Evolutionary conservation across 1,140 invertebrate genomes (phyloP).

Genomic region (Globodera rostochiensis): DNA sequence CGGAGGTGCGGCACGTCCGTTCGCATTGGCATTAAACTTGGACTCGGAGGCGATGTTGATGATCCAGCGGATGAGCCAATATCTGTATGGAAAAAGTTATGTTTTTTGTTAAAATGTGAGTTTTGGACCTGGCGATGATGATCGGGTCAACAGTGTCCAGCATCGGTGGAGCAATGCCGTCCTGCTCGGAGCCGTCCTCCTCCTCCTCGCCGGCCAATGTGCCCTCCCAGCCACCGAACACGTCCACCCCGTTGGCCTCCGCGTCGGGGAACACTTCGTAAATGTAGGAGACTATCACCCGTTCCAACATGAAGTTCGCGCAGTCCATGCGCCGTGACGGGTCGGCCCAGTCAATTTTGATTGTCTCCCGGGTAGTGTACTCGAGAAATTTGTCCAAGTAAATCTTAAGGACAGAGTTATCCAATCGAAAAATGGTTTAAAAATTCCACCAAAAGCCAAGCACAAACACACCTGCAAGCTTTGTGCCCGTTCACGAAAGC

Average conservation of each 20-base stretch:
- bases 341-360: conserved; percentile 61
- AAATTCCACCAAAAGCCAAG: no score
- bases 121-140: conserved; percentile 55
- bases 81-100: not conserved
- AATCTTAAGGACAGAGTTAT: conserved; percentile 39
- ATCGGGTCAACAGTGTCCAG: conserved; percentile 62
- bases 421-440: not conserved
- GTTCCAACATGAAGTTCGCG: conserved; percentile 58
- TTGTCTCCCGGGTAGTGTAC: conserved; percentile 55
- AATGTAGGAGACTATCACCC: conserved; percentile 57
- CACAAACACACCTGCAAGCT: conserved; percentile 49
- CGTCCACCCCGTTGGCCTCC: conserved; percentile 57
- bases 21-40: not conserved
- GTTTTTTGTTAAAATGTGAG: not conserved
- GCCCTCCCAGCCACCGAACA: conserved; percentile 62
- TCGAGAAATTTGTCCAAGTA: conserved; percentile 64
- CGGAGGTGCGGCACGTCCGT: conserved; percentile 22
- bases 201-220: conserved; percentile 29
- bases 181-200: conserved; percentile 8
- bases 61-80: conserved; percentile 63
- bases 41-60: conserved; percentile 56
- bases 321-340: conserved; percentile 43
- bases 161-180: conserved; percentile 14
- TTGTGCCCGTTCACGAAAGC: conserved; percentile 55
- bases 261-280: conserved; percentile 57